Conservation (phyloP, 2,888 invertebrate species). For the Cephus nigrinus region DNA sequence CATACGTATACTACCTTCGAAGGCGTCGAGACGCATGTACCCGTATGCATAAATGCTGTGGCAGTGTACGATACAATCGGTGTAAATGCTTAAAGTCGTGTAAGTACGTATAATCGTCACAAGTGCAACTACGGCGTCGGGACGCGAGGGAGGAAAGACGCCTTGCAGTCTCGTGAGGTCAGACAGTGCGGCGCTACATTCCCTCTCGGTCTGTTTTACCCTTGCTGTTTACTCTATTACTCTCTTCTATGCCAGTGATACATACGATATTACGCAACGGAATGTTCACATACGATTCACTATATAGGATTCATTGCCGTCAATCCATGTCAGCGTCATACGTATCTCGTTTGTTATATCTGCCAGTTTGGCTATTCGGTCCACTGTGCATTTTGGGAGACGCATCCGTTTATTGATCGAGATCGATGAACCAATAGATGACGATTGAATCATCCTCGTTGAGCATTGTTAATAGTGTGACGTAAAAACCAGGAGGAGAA, state of each 20-base stretch:
- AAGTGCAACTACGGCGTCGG: neutral
- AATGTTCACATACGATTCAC: neutral
- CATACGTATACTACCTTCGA: neutral
- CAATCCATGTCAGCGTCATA: neutral
- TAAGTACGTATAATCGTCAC: neutral
- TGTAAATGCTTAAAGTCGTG: neutral
- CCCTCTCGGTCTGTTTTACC: neutral
- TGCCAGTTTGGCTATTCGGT: neutral
- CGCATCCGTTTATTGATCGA: neutral
- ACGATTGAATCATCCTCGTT: neutral
- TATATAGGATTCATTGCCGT: neutral
- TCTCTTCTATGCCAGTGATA: neutral
- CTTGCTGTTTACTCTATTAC: neutral
- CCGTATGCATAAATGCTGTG: neutral
- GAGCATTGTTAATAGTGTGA: neutral
- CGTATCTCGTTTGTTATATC: neutral
- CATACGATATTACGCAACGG: neutral
- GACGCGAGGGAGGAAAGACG: constrained; percentile 25
- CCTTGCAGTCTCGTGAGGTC: constrained; percentile 60
- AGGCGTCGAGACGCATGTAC: neutral
- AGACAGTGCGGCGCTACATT: constrained; percentile 59
- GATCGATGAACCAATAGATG: neutral
- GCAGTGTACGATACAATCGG: neutral
- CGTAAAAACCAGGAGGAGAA: too few species aligned
- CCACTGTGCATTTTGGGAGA: neutral